phyloP scores from a whole-genome alignment of 2,888 invertebrate genomes.

The Heliconius ismenius region DNA sequence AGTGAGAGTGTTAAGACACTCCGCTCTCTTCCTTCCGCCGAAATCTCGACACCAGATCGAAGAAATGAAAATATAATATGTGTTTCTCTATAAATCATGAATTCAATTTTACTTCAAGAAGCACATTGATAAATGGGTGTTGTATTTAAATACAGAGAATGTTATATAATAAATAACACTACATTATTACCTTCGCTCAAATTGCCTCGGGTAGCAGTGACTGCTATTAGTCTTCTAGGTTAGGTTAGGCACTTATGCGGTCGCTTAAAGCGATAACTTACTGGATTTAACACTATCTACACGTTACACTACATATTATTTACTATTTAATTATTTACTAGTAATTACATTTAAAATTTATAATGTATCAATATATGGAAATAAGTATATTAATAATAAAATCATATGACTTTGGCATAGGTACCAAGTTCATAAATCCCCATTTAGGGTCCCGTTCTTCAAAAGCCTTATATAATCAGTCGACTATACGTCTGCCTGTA shows the following conservation, averaged over 20 bases:
- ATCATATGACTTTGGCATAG: no score
- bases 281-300: constrained; percentile 20
- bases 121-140: constrained; percentile 15
- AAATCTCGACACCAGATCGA: no score
- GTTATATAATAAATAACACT: constrained; percentile 25
- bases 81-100: neutral
- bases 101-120: constrained; percentile 13
- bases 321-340: neutral
- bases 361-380: no score
- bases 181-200: constrained; percentile 32
- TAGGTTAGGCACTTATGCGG: constrained; percentile 33
- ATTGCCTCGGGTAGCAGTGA: constrained; percentile 32
- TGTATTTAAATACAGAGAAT: constrained; percentile 24
- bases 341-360: neutral
- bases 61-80: no score
- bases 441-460: no score
- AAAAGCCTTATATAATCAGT: no score
- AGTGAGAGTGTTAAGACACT: no score
- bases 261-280: constrained; percentile 29
- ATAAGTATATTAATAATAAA: no score
- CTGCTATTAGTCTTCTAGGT: constrained; percentile 33
- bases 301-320: constrained; percentile 10
- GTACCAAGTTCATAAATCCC: no score
- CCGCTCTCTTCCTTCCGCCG: no score
- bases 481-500: no score